Percentiles rank a stretch among this genome's conserved stretches.
These are phyloP conservation scores for Drosophila testacea DNA, from an alignment of 2,888 invertebrate genomes.

Conservation along the genomic window DNA sequence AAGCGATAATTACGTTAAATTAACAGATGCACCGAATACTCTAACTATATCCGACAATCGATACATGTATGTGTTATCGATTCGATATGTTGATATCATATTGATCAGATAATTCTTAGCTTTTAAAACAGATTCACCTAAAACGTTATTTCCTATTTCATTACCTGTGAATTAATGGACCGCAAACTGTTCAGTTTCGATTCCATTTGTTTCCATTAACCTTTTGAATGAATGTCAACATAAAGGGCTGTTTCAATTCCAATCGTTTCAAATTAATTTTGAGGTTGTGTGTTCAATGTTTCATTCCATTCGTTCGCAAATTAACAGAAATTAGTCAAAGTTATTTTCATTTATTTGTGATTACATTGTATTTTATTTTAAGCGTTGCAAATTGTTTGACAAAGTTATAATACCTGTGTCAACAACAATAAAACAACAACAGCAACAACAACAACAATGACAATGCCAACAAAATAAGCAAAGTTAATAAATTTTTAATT, in stretches of 20 bases:
- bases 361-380: not conserved
- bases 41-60: not conserved
- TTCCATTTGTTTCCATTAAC: not conserved
- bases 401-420: slow-evolving; percentile 1
- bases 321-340: not conserved
- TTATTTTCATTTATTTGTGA: not conserved
- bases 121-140: too few species aligned
- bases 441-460: not conserved
- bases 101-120: not conserved
- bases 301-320: not conserved
- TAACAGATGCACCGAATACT: not conserved
- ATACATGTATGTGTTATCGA: not conserved
- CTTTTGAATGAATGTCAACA: too few species aligned
- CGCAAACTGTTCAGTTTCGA: not conserved
- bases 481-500: slow-evolving; percentile 38
- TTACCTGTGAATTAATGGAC: too few species aligned
- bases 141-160: too few species aligned
- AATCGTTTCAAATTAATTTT: not conserved
- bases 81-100: not conserved
- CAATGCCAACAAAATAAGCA: slow-evolving; percentile 23
- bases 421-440: not conserved
- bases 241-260: slow-evolving; percentile 1
- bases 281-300: not conserved
- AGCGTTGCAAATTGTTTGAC: not conserved
- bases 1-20: too few species aligned